Evolutionary conservation across 2,888 invertebrate genomes (phyloP), one percentile per base, ranked within the genome.

Genomic region (Leptinotarsa haldemani): DNA sequence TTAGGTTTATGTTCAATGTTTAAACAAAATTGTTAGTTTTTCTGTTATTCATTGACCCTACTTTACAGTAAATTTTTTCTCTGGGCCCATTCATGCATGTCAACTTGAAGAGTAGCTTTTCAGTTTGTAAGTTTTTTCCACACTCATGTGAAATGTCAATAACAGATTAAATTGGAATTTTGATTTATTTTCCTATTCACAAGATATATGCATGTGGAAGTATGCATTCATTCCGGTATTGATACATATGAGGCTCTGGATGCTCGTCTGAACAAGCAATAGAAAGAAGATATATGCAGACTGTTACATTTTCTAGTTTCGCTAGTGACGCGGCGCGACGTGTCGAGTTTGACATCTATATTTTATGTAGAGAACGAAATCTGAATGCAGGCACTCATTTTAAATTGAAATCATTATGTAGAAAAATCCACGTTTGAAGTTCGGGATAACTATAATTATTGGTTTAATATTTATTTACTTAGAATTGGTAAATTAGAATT

Each of bases 81-180:
- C n/a, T 53, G 15, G 30, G 40, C n/a, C 18, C 46, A 56, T 56
- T 56, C 56, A 20, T 56, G 13, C 22, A 56, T 56, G 25, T 15
- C 67, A 56, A 56, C 20, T 56, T 20, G 52, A 56, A 68, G 20
- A 68, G 67, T 18, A 20, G 30, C 53, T 22, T 16, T 30, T 18
- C 22, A 20, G 15, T 13, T 65, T 65, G 30, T 30, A 30, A 30
- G 40, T 68, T 46, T 56, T 68, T 56, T 56, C 56, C 56, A 81
- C 78, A 82, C 46, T 56, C 56, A 68, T 56, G 16, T 56, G 52
- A 56, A 56, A 84, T 83, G 84, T 83, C 84, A 83, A 84, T 84
- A 84, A 84, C 83, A 80, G 84, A 83, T 84, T 84, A 84, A 84
- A 84, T 84, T 84, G 84, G 83, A 84, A 84, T 84, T 79, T 79